A percentile compares a stretch with the other conserved stretches of the same genome.
Evolutionary conservation across 2,797 vertebrate genomes (phyloP).

Genomic region (Onychomys arenicola): DNA sequence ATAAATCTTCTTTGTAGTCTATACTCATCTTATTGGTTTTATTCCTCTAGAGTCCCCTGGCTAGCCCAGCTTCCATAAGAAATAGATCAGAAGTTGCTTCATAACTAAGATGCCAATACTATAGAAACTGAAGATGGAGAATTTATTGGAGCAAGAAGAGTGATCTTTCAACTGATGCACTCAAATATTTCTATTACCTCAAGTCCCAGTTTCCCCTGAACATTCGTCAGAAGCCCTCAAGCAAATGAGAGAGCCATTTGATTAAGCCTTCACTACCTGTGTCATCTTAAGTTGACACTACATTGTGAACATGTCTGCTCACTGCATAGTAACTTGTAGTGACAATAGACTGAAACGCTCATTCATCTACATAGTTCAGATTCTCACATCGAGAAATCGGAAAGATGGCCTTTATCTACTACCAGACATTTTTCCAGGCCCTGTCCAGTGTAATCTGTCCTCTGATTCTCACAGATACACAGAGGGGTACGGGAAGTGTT

Average conservation of each 20-base stretch:
- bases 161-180: conserved; percentile 30
- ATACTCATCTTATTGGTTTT: background rate
- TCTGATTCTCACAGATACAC: background rate
- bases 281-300: conserved; percentile 9
- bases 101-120: conserved; percentile 61
- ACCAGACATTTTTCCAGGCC: background rate
- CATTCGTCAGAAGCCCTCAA: background rate
- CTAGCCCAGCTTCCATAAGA: background rate
- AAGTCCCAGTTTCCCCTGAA: background rate
- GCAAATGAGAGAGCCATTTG: background rate
- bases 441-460: background rate
- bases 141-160: conserved; percentile 57
- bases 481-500: background rate
- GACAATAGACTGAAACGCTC: background rate
- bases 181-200: conserved; percentile 60
- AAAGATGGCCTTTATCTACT: background rate
- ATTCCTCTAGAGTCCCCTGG: background rate
- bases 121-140: conserved; percentile 49
- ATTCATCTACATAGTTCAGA: background rate
- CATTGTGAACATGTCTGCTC: background rate
- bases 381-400: background rate
- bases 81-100: conserved; percentile 60
- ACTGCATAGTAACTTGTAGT: background rate
- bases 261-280: background rate
- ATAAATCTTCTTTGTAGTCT: background rate